Conservation (phyloP, 2,888 invertebrate species). For the Leucozona laternaria region DNA sequence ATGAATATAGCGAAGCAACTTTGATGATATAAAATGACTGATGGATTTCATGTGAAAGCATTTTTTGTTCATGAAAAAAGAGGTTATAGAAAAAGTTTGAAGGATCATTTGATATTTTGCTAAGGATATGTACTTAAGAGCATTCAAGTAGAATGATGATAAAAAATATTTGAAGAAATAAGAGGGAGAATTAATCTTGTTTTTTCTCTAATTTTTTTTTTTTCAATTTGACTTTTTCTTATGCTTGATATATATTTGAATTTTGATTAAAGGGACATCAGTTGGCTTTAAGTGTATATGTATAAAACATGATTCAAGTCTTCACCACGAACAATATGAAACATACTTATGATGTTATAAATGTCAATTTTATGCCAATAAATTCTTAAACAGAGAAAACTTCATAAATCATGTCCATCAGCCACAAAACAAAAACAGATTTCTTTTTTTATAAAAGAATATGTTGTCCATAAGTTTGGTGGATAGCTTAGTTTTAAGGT, state of each 20-base stretch:
- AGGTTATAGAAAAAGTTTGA: conserved; percentile 33
- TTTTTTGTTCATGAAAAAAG: background rate
- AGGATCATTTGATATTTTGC: conserved; percentile 34
- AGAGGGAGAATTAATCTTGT: conserved; percentile 10
- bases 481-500: no score
- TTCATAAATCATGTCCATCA: conserved; percentile 12
- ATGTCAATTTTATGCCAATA: background rate
- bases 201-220: background rate
- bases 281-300: background rate
- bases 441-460: background rate
- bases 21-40: conserved; percentile 32
- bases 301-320: background rate
- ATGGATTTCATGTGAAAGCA: conserved; percentile 35
- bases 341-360: background rate
- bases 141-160: conserved; percentile 39
- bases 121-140: conserved; percentile 37
- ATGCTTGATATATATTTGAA: background rate
- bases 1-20: conserved; percentile 38
- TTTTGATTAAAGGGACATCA: background rate
- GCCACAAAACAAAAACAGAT: background rate
- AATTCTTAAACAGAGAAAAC: background rate
- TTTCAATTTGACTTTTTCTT: background rate
- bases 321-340: background rate
- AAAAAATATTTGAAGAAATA: conserved; percentile 22
- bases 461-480: no score